Percentiles rank a stretch among this genome's conserved stretches.
Evolutionary conservation across 2,888 invertebrate species (phyloP).

Genomic region (Pyrrhia umbra): DNA sequence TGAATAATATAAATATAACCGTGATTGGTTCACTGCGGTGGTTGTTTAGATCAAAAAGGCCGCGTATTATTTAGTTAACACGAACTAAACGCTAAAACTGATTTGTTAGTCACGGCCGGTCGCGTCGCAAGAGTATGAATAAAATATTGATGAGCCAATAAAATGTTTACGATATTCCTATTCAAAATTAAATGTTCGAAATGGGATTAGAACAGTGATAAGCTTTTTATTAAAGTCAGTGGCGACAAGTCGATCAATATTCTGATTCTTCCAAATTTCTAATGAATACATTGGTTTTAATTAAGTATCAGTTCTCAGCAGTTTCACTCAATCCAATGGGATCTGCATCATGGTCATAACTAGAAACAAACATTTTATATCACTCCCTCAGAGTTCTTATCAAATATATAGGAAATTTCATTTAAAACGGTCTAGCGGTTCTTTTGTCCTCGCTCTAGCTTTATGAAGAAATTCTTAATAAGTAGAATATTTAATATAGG

Average conservation of each 20-base stretch:
- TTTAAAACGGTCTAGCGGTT: too few species aligned
- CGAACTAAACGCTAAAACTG: slow-evolving; percentile 67
- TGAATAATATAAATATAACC: slow-evolving; percentile 56
- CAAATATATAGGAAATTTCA: too few species aligned
- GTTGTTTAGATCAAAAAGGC: slow-evolving; percentile 63
- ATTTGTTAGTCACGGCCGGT: slow-evolving; percentile 66
- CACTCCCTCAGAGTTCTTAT: too few species aligned
- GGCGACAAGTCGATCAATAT: slow-evolving; percentile 31
- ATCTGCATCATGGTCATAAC: neutral
- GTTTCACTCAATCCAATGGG: neutral
- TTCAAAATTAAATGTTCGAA: slow-evolving; percentile 53
- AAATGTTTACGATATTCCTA: slow-evolving; percentile 60
- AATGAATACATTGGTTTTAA: slow-evolving; percentile 25
- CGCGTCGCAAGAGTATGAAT: slow-evolving; percentile 54
- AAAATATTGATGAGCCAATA: slow-evolving; percentile 66
- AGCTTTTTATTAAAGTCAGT: slow-evolving; percentile 42
- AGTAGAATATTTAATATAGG: too few species aligned
- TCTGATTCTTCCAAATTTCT: slow-evolving; percentile 20
- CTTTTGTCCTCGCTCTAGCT: too few species aligned
- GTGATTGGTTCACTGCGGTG: slow-evolving; percentile 55
- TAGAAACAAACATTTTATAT: too few species aligned
- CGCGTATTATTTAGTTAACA: slow-evolving; percentile 63
- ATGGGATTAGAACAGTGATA: slow-evolving; percentile 55
- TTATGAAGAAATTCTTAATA: too few species aligned
- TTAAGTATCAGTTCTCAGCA: neutral